Conservation (phyloP, 2,113 vertebrate genomes). For the Cygnus atratus region DNA sequence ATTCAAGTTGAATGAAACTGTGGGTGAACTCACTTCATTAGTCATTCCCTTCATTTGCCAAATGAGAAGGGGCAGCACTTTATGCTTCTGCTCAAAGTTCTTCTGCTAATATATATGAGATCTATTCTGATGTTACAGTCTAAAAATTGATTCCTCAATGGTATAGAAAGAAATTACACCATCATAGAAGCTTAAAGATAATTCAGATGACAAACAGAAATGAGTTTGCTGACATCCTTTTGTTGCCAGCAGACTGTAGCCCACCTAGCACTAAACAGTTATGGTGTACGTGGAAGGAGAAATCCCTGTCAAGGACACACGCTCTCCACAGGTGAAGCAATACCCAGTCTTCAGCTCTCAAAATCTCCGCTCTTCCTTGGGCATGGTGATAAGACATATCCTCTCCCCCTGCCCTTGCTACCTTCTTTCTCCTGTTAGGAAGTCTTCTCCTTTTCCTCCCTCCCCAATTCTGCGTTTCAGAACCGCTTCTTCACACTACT, state of each 20-base stretch:
- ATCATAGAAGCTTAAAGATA: not conserved
- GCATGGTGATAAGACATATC: not conserved
- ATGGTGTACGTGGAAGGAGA: rapidly evolving
- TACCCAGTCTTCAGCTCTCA: not conserved
- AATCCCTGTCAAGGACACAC: not conserved
- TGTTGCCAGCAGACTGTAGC: not conserved
- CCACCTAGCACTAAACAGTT: not conserved
- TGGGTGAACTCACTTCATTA: not conserved
- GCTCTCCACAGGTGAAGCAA: not conserved
- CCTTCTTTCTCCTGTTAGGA: not conserved
- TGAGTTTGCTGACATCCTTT: not conserved
- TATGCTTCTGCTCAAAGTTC: not conserved
- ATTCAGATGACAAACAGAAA: not conserved
- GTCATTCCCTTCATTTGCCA: not conserved
- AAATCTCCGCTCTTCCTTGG: not conserved
- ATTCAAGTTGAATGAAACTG: slow-evolving; percentile 2
- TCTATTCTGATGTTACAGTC: not conserved
- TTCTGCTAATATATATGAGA: not conserved
- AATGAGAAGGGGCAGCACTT: not conserved
- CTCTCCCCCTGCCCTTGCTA: not conserved
- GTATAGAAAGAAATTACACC: not conserved
- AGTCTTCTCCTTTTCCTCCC: not conserved
- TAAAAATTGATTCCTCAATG: not conserved
- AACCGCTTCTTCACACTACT: not conserved
- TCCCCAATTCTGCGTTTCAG: not conserved